These are phyloP conservation scores for Poecilia velifera DNA, from an alignment of 2,797 vertebrate species.

Conservation along the genomic window DNA sequence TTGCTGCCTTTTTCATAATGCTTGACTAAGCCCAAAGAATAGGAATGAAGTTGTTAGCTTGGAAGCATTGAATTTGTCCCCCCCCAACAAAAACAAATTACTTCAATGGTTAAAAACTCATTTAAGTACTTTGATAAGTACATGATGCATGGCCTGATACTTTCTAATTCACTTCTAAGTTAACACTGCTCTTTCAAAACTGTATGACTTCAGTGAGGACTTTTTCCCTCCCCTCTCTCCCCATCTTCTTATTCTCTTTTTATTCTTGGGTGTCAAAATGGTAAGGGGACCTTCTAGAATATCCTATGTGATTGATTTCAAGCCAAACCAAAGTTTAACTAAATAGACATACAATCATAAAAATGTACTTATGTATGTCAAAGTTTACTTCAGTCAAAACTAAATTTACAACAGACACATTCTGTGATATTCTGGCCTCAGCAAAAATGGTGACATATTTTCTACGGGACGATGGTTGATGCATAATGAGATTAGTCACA, in stretches of 20 bases:
- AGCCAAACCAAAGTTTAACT: neutral
- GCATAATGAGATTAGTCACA: neutral
- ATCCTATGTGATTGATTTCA: neutral
- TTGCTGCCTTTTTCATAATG: constrained; percentile 63
- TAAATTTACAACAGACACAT: neutral
- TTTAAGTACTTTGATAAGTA: constrained; percentile 73
- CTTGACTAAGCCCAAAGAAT: constrained; percentile 53
- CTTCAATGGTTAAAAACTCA: constrained; percentile 67
- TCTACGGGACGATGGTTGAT: neutral
- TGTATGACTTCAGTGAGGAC: neutral
- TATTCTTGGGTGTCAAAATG: neutral
- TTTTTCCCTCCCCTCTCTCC: neutral
- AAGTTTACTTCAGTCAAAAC: neutral
- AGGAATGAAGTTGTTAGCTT: constrained; percentile 44
- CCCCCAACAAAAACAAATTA: constrained; percentile 64
- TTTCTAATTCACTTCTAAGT: constrained; percentile 56
- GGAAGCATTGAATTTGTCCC: constrained; percentile 46
- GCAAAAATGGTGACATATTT: neutral
- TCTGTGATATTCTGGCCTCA: neutral
- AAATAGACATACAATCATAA: neutral
- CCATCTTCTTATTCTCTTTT: neutral
- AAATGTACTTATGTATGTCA: neutral
- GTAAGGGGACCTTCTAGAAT: neutral
- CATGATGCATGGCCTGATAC: constrained; percentile 54
- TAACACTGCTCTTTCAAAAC: constrained; percentile 29